Evolutionary conservation across 92 coral and sea anemone genomes (phyloP), one percentile per base, ranked within the genome.

Genomic region (Actinostola sp.): DNA sequence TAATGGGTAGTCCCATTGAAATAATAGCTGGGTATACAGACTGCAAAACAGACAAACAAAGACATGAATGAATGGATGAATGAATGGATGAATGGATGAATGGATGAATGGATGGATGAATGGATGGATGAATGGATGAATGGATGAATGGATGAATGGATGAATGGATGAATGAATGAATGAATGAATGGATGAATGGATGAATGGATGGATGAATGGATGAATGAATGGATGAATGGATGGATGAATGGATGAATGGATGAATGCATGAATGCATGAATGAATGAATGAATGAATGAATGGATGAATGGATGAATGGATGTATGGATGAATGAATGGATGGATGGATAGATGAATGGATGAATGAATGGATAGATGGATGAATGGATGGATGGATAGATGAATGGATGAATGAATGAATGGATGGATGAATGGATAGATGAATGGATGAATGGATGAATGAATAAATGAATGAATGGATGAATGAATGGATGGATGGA

Each of bases 11-110:
- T n/a, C 89, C 97, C 88, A 80, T 82, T 1, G 89, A 92, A 17
- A 90, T 16, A 8, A 78, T 12, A 10, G 98, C 86, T 16, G 98
- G 98, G 63, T 86, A 93, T 14, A 93, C 93, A 0, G 98, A 93
- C 98, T 93, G 85, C 0, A 82, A 76, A 26, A 39, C n/a, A 28
- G 26, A 57, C 21, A 34, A 6, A 17, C 64, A 38, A 17, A n/a
- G 27, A 59, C 9, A 10, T 44, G 20, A 12, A 39, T 29, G 24
- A 43, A 17, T 30, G 33, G 14, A 43, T 21, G 13, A 44, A 43
- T 32, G 36, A 15, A 49, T 67, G 19, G 33, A 44, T 45, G n/a
- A 6, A 67, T 35, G 34, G 20, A 28, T 35, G 33, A 64, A 15
- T 28, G 11, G 29, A 59, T 59, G 41, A 30, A 21, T n/a, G n/a